Evolutionary conservation across 2,888 invertebrate species (phyloP), one percentile per base, ranked within the genome.

Genomic region (Acanthosepion lycidas): DNA sequence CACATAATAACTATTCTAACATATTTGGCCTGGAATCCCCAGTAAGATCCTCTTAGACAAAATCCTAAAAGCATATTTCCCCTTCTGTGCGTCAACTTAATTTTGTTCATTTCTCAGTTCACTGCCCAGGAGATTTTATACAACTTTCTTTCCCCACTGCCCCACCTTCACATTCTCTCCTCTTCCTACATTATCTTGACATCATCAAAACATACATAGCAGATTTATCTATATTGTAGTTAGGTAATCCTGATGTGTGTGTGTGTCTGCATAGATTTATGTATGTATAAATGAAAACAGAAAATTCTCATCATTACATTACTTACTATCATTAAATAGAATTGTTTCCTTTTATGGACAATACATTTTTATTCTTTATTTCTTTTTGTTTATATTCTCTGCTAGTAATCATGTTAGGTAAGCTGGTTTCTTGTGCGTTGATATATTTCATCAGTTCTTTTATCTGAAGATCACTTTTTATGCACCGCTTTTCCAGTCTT

Each of bases 11-110:
- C 78, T 78, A n/a, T 78, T 78, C 78, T 78, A 78, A n/a, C n/a
- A 78, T 78, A 78, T 78, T 78, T 78, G 78, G 78, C 78, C 78
- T 78, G 78, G 78, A 78, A 78, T 78, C n/a, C n/a, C n/a, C n/a
- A n/a, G 33, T 15, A 33, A n/a, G 78, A 78, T 78, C 78, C 78
- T 78, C 78, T 78, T 78, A 78, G 78, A 78, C 78, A 78, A 78
- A 78, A 78, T 78, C 78, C 78, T 78, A 78, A 78, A 78, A 78
- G 78, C 78, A 78, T 78, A 78, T 78, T 78, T 78, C 33, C 78
- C 78, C 78, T 78, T 78, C 78, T 78, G 78, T 78, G 78, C 78
- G 78, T 78, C 78, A 78, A 78, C 78, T 78, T 78, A 78, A 78
- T 78, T 78, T 78, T 78, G 78, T 78, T 78, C 78, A 78, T 78